A percentile compares a stretch with the other conserved stretches of the same genome.
phyloP scores from a whole-genome alignment of 2,888 invertebrate genomes.

The Eugnorisma glareosa region DNA sequence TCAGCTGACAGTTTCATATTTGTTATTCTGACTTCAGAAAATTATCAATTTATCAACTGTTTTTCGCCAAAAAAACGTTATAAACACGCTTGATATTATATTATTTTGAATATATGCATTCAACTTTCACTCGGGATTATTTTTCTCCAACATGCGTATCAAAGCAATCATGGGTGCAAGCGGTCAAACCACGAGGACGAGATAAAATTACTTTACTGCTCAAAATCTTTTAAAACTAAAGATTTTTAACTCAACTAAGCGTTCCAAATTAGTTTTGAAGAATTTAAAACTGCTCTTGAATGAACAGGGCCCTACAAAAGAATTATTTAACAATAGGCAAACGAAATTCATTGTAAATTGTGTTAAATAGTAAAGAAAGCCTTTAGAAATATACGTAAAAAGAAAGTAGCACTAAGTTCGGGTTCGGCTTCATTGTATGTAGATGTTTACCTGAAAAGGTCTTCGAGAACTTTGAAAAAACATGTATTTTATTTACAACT shows the following conservation, averaged over 20 bases:
- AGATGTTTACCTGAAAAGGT: conserved; percentile 58
- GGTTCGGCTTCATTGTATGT: conserved; percentile 39
- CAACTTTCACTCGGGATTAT: conserved; percentile 73
- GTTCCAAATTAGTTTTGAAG: conserved; percentile 44
- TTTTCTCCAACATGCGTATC: conserved; percentile 63
- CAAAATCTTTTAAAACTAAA: conserved; percentile 45
- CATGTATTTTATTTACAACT: conserved; percentile 39
- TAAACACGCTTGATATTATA: conserved; percentile 14
- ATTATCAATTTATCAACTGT: neutral
- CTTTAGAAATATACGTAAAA: conserved; percentile 36
- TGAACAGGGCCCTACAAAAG: conserved; percentile 44
- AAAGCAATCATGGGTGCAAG: conserved; percentile 62
- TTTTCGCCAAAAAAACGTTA: conserved; percentile 29
- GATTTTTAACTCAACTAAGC: conserved; percentile 30
- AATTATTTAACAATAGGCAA: conserved; percentile 57
- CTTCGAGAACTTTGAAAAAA: conserved; percentile 30
- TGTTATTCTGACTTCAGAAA: conserved; percentile 18
- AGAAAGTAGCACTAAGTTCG: conserved; percentile 26
- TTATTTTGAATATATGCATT: conserved; percentile 45
- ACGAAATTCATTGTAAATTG: conserved; percentile 39
- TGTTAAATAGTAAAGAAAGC: conserved; percentile 37
- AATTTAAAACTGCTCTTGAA: conserved; percentile 44
- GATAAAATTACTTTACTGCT: conserved; percentile 62
- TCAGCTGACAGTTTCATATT: conserved; percentile 48
- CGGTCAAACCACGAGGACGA: conserved; percentile 70